Base-by-base conservation (phyloP, 2,888 invertebrate genomes). In the Metacarcinus magister region DNA sequence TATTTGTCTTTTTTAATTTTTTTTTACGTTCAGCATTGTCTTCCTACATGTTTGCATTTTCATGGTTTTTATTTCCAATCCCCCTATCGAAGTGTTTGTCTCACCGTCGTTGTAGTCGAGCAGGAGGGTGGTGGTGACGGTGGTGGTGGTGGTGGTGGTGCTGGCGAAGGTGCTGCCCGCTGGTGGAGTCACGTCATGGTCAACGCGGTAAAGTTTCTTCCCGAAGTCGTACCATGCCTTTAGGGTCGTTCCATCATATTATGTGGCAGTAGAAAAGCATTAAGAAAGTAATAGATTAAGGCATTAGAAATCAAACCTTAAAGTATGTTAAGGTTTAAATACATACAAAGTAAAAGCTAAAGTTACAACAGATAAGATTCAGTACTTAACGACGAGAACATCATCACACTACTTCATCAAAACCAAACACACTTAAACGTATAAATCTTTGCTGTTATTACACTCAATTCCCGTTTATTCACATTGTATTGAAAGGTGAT, bases 211-310 rank as follows among this genome's bases (percentile, higher is more conserved):
- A 39, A 96, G 54, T 82, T 96, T 94, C 43, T 96, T 96, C 92
- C 82, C 91, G 54, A 96, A 96, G 94, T 96, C 96, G 28, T 96
- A 96, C 96, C 96, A 96, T 1, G 75, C 91, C 96, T 96, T 91
- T 32, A 16, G 39, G 75, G 8, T 5, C 54, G 54, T 54, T 3
- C 10, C 54, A 75, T 75, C 75, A n/a, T 75, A 10, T 28, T 75
- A 75, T 23, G 60, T 60, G 60, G 2, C 0, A 60, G 60, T 60
- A 60, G 60, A 60, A 60, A 60, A 4, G 23, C 23, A 4, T 60
- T 0, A 5, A 19, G 13, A 60, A 23, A 60, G 23, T 4, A 3
- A 60, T 19, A 23, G 60, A 3, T 23, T 19, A 60, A 23, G 23
- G 39, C 39, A 39, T 1, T 39, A 39, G 39, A 39, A 39, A 39